Conservation (phyloP, 2,888 invertebrate species). For the Strigamia transsilvanica region DNA sequence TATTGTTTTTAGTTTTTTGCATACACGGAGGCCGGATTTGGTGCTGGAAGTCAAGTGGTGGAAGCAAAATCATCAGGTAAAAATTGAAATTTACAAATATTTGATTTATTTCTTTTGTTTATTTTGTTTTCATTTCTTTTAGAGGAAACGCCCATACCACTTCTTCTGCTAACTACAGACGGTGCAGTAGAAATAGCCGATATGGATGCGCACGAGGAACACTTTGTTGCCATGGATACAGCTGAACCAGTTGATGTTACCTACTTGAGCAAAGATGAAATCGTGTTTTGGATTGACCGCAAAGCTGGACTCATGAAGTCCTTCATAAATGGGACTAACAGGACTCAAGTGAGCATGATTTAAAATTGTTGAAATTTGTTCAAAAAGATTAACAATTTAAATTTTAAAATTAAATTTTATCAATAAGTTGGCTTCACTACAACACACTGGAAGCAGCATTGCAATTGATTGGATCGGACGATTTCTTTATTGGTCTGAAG, state of each 20-base stretch:
- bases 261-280: conserved; percentile 74
- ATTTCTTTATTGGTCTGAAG: conserved; percentile 82
- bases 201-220: conserved; percentile 71
- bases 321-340: conserved; percentile 67
- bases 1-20: conserved; percentile 75
- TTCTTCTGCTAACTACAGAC: conserved; percentile 76
- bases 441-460: conserved; percentile 70
- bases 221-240: conserved; percentile 57
- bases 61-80: conserved; percentile 71
- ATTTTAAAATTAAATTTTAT: background rate
- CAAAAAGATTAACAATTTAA: background rate
- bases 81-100: conserved; percentile 41
- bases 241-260: conserved; percentile 76
- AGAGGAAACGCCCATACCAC: conserved; percentile 80
- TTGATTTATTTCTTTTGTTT: background rate
- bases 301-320: conserved; percentile 75
- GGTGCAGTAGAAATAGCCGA: conserved; percentile 80
- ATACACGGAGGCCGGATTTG: conserved; percentile 79
- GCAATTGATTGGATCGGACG: conserved; percentile 89
- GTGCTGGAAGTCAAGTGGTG: conserved; percentile 74
- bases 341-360: conserved; percentile 60
- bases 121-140: conserved; percentile 44
- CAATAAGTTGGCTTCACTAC: conserved; percentile 16
- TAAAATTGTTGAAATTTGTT: background rate
- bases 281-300: conserved; percentile 84